A percentile compares a stretch with the other conserved stretches of the same genome.
Evolutionary conservation across 2,797 vertebrate genomes (phyloP).

Genomic region (Spinibarbus caldwelli): DNA sequence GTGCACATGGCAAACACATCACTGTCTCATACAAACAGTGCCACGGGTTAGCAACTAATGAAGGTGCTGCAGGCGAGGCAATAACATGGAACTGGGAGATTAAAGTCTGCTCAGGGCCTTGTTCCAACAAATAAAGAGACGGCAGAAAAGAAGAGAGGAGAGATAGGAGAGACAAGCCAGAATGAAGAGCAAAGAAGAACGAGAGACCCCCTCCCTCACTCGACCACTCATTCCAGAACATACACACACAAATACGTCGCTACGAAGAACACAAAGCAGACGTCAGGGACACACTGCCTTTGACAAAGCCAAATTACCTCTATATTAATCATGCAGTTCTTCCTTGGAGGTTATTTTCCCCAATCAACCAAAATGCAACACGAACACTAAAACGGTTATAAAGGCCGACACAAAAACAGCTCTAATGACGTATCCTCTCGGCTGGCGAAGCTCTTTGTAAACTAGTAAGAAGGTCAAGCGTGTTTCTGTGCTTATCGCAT

Average conservation of each 20-base stretch:
- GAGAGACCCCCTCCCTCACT: not conserved
- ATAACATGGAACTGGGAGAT: conserved; percentile 81
- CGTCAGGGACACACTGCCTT: conserved; percentile 12
- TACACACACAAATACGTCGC: not conserved
- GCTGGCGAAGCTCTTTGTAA: conserved; percentile 23
- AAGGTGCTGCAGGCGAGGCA: conserved; percentile 76
- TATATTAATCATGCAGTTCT: conserved; percentile 32
- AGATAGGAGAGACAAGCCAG: conserved; percentile 65
- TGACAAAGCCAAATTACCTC: conserved; percentile 32
- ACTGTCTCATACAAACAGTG: conserved; percentile 48
- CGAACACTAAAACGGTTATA: conserved; percentile 2
- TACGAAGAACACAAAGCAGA: conserved; percentile 16
- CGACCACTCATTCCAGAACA: conserved; percentile 2
- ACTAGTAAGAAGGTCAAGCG: conserved; percentile 39
- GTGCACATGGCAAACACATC: conserved; percentile 44
- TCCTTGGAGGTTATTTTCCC: conserved; percentile 31
- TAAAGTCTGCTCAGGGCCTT: conserved; percentile 78
- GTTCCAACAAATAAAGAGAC: conserved; percentile 74
- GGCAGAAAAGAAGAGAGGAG: conserved; percentile 47
- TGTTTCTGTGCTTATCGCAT: conserved; percentile 69
- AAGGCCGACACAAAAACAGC: conserved; percentile 25
- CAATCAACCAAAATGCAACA: conserved; percentile 31
- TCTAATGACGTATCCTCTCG: conserved; percentile 4
- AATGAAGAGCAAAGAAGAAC: conserved; percentile 53
- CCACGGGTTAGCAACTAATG: conserved; percentile 76